These are phyloP conservation scores for Procambarus virginalis DNA, from an alignment of 1,140 invertebrate species.

Conservation along the genomic window DNA sequence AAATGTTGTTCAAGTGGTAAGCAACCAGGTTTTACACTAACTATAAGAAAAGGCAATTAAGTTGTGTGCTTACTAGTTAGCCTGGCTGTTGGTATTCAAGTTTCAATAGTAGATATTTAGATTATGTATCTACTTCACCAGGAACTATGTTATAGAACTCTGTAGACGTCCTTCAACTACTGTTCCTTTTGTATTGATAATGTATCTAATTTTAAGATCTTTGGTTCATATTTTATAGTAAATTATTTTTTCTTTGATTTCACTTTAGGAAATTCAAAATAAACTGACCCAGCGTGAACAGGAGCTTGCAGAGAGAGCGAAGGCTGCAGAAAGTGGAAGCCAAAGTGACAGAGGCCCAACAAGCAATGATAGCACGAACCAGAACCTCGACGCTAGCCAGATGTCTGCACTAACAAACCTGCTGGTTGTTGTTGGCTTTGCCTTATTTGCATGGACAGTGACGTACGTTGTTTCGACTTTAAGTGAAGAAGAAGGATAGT, in stretches of 20 bases:
- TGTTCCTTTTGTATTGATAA: too few species aligned
- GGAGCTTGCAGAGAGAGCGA: conserved; percentile 51
- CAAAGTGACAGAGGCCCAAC: conserved; percentile 24
- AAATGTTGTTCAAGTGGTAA: too few species aligned
- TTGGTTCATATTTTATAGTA: background rate
- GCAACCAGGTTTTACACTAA: too few species aligned
- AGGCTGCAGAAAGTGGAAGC: conserved; percentile 34
- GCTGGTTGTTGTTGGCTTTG: conserved; percentile 86
- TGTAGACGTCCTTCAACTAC: too few species aligned
- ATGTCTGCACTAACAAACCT: conserved; percentile 86
- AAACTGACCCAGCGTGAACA: conserved; percentile 48
- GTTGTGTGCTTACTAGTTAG: too few species aligned
- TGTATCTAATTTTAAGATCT: too few species aligned
- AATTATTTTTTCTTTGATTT: background rate
- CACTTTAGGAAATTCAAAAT: conserved; percentile 43
- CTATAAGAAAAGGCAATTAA: too few species aligned
- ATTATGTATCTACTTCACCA: too few species aligned
- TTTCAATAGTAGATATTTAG: too few species aligned
- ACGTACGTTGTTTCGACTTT: conserved; percentile 84
- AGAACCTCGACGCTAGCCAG: conserved; percentile 78
- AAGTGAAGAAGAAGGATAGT: conserved; percentile 59
- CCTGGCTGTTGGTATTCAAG: too few species aligned
- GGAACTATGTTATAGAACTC: too few species aligned
- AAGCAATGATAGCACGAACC: conserved; percentile 74
- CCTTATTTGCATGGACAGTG: conserved; percentile 89